Evolutionary conservation across 1,140 invertebrate genomes (phyloP), one percentile per base, ranked within the genome.

Genomic region (Meloidogyne exigua): DNA sequence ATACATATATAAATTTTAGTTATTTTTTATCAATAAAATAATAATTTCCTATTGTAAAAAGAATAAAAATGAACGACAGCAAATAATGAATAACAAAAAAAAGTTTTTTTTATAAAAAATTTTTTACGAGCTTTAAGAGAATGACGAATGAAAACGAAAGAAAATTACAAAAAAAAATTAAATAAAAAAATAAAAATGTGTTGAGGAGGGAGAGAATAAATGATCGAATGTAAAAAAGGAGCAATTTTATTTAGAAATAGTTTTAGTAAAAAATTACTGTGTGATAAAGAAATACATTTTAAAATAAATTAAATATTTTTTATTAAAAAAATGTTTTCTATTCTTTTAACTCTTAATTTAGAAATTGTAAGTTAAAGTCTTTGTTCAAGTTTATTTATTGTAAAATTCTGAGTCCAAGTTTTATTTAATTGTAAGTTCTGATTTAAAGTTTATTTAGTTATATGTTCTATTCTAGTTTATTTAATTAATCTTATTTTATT

Each of bases 161-260:
- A n/a, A n/a, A 57, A 57, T n/a, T 57, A 57, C 49, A 57, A 57
- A 57, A 57, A 57, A 57, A 32, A n/a, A n/a, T n/a, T n/a, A n/a
- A n/a, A n/a, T 49, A 18, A 49, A 49, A 49, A 49, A 18, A 18
- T 49, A 18, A 18, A n/a, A 57, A 57, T 57, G 18, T 57, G 49
- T 57, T 44, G 15, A 15, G 42, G 42, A 44, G 42, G 1, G 13
- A 18, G 15, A 49, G 44, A 49, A 49, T 49, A 49, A 57, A 21
- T 57, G 49, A 57, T 57, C n/a, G 49, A 57, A 49, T 49, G 44
- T 13, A 12, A 44, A 21, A 12, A n/a, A 7, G n/a, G n/a, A 21
- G 7, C n/a, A 57, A 15, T 57, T n/a, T 57, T 57, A 12, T 57
- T 57, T n/a, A 57, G 49, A 57, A 57, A 57, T 57, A 15, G 15